Conservation (phyloP, 2,113 vertebrate species). For the Semnopithecus entellus region DNA sequence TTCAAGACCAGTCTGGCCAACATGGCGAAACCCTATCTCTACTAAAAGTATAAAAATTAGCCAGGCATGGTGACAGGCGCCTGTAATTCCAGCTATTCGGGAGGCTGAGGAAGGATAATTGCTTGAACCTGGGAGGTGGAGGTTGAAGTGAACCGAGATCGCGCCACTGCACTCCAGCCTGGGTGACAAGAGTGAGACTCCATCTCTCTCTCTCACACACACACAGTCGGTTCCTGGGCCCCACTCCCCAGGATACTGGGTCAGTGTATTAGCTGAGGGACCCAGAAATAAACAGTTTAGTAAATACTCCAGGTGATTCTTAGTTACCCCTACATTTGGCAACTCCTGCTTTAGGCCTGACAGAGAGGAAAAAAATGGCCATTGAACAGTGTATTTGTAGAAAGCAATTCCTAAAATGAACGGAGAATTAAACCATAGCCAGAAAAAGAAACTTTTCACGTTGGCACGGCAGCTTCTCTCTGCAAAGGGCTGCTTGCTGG, state of each 20-base stretch:
- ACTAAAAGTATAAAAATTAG: no score
- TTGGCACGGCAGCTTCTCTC: constrained; percentile 52
- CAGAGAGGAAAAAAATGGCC: constrained; percentile 7
- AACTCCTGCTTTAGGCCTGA: constrained; percentile 41
- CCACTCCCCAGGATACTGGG: background rate
- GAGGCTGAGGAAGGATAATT: no score
- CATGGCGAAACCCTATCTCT: no score
- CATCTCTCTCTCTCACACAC: no score
- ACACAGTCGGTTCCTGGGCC: background rate
- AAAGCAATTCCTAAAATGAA: constrained; percentile 64
- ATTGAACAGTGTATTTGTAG: constrained; percentile 56
- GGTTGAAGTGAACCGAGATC: no score
- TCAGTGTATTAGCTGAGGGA: background rate
- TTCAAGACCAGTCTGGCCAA: no score
- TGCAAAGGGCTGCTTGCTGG: constrained; percentile 1
- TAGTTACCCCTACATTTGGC: constrained; percentile 44
- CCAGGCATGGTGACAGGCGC: no score
- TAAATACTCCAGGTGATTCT: constrained; percentile 35
- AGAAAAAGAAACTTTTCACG: constrained; percentile 68
- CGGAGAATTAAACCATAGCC: constrained; percentile 58
- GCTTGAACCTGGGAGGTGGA: no score
- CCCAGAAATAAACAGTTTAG: background rate
- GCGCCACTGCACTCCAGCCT: no score
- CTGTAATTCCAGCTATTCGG: no score
- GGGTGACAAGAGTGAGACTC: no score